Percentiles rank a stretch among this genome's conserved stretches.
These are phyloP conservation scores for Zingel zingel DNA, from an alignment of 2,113 vertebrate genomes.

Conservation along the genomic window DNA sequence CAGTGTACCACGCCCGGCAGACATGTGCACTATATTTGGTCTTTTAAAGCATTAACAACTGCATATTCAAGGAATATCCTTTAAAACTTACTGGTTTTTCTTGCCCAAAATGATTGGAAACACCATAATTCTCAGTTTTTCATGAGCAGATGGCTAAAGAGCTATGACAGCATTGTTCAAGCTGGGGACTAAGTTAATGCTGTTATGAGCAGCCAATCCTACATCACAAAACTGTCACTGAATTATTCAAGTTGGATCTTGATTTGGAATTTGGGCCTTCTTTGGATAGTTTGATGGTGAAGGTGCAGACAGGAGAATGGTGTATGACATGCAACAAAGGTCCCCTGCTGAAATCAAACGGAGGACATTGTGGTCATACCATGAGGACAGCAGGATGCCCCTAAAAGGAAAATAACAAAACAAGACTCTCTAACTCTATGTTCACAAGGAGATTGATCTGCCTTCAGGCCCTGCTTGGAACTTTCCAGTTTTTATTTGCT, in stretches of 20 bases:
- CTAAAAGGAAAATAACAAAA: not conserved
- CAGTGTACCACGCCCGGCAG: constrained; percentile 36
- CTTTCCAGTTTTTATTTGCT: not conserved
- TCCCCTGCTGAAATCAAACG: not conserved
- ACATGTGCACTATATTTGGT: constrained; percentile 21
- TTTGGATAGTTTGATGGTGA: not conserved
- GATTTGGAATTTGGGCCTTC: not conserved
- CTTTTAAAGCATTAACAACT: constrained; percentile 29
- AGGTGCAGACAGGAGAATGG: not conserved
- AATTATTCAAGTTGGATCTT: not conserved
- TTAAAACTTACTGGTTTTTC: not conserved
- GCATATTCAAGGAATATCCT: constrained; percentile 6
- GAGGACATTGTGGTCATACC: not conserved
- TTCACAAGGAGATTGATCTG: not conserved
- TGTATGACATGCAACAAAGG: not conserved
- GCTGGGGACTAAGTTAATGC: not conserved
- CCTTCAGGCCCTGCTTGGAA: not conserved
- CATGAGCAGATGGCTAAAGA: not conserved
- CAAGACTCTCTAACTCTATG: too few species aligned
- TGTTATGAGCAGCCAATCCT: not conserved
- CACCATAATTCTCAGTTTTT: constrained; percentile 9
- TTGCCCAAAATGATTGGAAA: constrained; percentile 7
- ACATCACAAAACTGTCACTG: not conserved
- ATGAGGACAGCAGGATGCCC: not conserved
- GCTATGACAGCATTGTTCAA: constrained; percentile 1